phyloP scores from a whole-genome alignment of 2,888 invertebrate genomes.

The Imbricaverruca yamaguchii region DNA sequence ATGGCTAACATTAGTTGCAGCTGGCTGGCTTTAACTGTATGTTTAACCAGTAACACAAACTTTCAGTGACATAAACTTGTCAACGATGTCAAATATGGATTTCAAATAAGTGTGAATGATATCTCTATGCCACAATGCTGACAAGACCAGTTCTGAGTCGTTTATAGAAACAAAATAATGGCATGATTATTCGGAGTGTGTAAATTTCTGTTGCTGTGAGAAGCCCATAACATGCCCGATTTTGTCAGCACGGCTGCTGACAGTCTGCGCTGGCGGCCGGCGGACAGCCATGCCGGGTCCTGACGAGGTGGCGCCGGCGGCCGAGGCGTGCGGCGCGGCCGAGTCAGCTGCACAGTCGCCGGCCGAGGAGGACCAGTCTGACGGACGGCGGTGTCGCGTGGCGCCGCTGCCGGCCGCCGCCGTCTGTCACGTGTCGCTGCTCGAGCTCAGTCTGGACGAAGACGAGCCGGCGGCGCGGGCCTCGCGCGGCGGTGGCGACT shows the following conservation, averaged over 20 bases:
- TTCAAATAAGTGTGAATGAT: too few species aligned
- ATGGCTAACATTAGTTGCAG: too few species aligned
- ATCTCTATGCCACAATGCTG: too few species aligned
- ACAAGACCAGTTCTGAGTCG: too few species aligned
- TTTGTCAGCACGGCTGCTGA: background rate
- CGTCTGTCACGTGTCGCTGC: background rate
- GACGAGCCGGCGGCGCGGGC: background rate
- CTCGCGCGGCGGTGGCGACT: background rate
- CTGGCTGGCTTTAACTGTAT: too few species aligned
- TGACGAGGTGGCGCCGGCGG: background rate
- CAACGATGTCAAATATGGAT: too few species aligned
- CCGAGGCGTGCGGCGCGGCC: background rate
- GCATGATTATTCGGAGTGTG: too few species aligned
- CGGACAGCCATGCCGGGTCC: background rate
- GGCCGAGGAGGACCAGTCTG: background rate
- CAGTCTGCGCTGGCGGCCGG: background rate
- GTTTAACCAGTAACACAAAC: too few species aligned
- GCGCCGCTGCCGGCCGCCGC: slow-evolving; percentile 1
- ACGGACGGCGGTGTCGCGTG: background rate
- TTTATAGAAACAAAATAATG: too few species aligned
- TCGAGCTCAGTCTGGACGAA: background rate
- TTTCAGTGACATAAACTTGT: too few species aligned
- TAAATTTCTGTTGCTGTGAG: too few species aligned
- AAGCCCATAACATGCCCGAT: background rate
- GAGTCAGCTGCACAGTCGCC: background rate